Evolutionary conservation across 2,113 vertebrate species (phyloP), one percentile per base, ranked within the genome.

Genomic region (Danionella cerebrum): DNA sequence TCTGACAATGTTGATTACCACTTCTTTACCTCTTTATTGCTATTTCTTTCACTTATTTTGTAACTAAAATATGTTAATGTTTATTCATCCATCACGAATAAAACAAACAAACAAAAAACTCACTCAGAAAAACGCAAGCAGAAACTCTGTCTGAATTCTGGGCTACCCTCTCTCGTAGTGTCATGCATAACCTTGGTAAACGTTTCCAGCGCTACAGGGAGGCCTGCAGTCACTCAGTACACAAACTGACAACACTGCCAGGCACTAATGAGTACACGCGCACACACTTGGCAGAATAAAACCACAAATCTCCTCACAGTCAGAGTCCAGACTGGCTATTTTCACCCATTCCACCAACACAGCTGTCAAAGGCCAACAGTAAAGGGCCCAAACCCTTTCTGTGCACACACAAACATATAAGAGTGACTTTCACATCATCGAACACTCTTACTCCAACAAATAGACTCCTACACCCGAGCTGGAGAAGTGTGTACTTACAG

Each of bases 231-330:
- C 62, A 71, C 9, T 58, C 42, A 71, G 42, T 31, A 71, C 13
- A 41, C 11, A 27, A 21, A 63, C 58, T n/a, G n/a, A n/a, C n/a
- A n/a, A n/a, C 14, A 70, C 19, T 14, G 50, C 58, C 33, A 35
- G 38, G 38, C 27, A 54, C 65, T 67, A 67, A 67, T 55, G 51
- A 67, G 58, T 38, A 45, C 52, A 38, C 53, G 35, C 53, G 25
- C 22, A 59, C 27, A 36, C 19, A 18, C 29, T 44, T 31, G 10
- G 16, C 31, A 25, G 16, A 54, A 36, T 35, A 51, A 62, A 33
- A 41, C 33, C 8, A 27, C 51, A 50, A 39, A 39, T 36, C 47
- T 38, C 27, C 7, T 13, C 13, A 25, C 50, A 42, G 13, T 19
- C 21, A 42, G 33, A 66, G 36, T 53, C 36, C 36, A 22, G 1